phyloP scores from a whole-genome alignment of 2,888 invertebrate species.

The Julus scandinavius region DNA sequence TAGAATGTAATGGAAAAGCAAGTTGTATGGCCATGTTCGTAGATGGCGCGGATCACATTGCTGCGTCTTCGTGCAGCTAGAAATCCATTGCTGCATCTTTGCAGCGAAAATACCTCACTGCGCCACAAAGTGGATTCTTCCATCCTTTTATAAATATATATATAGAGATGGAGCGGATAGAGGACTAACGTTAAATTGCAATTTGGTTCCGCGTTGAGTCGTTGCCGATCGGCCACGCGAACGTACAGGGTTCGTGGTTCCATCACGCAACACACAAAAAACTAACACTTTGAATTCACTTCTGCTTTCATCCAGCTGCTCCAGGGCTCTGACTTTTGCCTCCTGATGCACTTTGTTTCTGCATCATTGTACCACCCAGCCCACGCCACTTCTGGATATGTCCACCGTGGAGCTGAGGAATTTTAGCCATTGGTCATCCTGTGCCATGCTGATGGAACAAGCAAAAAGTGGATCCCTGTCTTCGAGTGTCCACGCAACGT shows the following conservation, averaged over 20 bases:
- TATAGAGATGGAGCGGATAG: constrained; percentile 11
- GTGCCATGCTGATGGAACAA: background rate
- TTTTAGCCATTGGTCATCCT: background rate
- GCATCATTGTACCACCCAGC: background rate
- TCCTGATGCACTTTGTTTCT: background rate
- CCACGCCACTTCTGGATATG: constrained; percentile 10
- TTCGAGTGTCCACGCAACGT: background rate
- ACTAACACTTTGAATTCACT: background rate
- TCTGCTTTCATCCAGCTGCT: background rate
- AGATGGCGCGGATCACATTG: background rate
- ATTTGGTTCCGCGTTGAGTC: background rate
- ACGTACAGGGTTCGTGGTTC: constrained; percentile 3
- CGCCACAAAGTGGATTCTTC: constrained; percentile 41
- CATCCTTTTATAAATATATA: constrained; percentile 38
- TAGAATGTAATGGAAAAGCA: background rate
- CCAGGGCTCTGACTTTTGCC: background rate
- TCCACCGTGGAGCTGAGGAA: constrained; percentile 13
- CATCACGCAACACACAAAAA: background rate
- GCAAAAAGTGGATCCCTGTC: background rate
- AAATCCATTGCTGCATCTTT: background rate
- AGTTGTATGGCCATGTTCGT: background rate
- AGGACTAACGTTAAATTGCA: constrained; percentile 11
- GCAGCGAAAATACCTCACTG: constrained; percentile 41
- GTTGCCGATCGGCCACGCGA: constrained; percentile 8
- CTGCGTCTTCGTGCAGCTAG: background rate